Conservation (phyloP, 2,888 invertebrate genomes). For the Hypolimnas misippus region DNA sequence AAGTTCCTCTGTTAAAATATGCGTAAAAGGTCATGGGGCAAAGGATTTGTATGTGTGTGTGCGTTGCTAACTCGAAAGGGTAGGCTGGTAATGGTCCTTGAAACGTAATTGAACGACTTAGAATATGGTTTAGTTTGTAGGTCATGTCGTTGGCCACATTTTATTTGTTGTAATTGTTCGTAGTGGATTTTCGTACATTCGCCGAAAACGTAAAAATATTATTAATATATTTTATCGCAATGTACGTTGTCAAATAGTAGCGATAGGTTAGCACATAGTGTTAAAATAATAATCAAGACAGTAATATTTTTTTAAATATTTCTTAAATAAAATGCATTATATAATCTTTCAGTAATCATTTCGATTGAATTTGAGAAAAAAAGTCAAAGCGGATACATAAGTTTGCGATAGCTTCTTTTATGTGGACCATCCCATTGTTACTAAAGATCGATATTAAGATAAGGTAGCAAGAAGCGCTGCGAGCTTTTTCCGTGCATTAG, state of each 20-base stretch:
- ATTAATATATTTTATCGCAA: no score
- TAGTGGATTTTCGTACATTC: not conserved
- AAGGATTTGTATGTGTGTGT: constrained; percentile 50
- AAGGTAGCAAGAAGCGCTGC: constrained; percentile 53
- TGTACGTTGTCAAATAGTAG: no score
- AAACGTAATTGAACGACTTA: constrained; percentile 53
- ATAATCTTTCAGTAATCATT: not conserved
- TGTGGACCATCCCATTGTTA: constrained; percentile 12
- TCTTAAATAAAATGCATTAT: no score
- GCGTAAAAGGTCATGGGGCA: constrained; percentile 53
- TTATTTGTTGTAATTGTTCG: not conserved
- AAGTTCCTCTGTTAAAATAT: not conserved
- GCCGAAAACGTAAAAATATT: not conserved
- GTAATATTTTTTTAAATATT: no score
- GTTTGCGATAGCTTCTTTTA: constrained; percentile 1
- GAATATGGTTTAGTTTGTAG: constrained; percentile 20
- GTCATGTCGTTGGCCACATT: constrained; percentile 12
- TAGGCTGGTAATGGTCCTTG: constrained; percentile 56
- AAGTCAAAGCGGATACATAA: not conserved
- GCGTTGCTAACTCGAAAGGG: constrained; percentile 50
- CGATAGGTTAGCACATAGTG: no score
- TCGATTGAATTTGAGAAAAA: not conserved
- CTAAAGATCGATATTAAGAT: constrained; percentile 44
- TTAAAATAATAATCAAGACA: no score
- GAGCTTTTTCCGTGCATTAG: constrained; percentile 69